Conservation (phyloP, 64 coral and sea anemone species). For the Pachyseris speciosa region DNA sequence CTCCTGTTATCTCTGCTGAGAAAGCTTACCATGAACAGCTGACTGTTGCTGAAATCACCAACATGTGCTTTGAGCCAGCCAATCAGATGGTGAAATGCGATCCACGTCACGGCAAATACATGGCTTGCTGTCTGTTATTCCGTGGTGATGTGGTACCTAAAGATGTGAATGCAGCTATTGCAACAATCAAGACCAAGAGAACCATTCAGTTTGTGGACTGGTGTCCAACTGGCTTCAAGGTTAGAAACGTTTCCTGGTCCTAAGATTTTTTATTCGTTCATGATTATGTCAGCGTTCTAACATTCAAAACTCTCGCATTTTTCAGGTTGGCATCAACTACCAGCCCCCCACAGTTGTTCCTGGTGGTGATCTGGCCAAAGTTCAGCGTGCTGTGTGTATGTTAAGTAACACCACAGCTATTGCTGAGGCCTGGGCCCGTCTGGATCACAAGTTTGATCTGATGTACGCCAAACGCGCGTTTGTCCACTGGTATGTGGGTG, state of each 20-base stretch:
- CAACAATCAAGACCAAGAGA: constrained; percentile 49
- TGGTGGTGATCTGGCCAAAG: constrained; percentile 49
- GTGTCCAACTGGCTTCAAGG: constrained; percentile 50
- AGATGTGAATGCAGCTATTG: constrained; percentile 41
- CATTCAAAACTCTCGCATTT: not conserved
- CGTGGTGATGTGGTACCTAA: constrained; percentile 42
- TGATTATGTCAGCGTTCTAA: too few relatives aligned
- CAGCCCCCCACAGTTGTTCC: constrained; percentile 51
- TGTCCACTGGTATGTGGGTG: constrained; percentile 48
- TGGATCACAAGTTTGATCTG: constrained; percentile 56
- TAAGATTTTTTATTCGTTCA: not conserved
- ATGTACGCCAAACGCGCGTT: constrained; percentile 46
- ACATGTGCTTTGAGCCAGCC: constrained; percentile 48
- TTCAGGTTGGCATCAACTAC: constrained; percentile 43
- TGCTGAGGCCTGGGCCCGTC: constrained; percentile 39
- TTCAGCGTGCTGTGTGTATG: constrained; percentile 46
- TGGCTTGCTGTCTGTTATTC: constrained; percentile 40
- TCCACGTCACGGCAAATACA: constrained; percentile 44
- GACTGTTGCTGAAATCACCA: constrained; percentile 27
- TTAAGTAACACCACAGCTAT: constrained; percentile 50
- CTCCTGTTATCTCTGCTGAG: constrained; percentile 41
- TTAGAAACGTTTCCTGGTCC: not conserved
- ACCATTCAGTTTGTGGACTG: constrained; percentile 62
- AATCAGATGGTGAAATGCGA: constrained; percentile 59
- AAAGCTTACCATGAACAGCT: constrained; percentile 47